phyloP scores from a whole-genome alignment of 92 coral and sea anemone genomes.

The Palythoa caribaeorum region DNA sequence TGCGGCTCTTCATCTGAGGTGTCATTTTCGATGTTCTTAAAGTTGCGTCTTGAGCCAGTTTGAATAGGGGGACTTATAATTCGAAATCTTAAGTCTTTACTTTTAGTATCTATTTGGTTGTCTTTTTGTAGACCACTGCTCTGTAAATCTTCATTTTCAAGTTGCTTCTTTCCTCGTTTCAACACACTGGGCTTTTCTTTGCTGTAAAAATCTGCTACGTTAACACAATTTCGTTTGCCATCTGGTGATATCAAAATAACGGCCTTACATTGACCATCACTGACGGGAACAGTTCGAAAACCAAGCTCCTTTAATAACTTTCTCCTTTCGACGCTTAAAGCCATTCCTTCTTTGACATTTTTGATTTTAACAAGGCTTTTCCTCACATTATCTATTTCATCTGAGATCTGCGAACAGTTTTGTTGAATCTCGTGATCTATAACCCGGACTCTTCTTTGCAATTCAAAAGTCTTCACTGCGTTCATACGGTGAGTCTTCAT shows the following conservation, averaged over 20 bases:
- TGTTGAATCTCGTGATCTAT: slow-evolving; percentile 75
- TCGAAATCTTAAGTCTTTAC: slow-evolving; percentile 62
- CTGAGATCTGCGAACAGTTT: slow-evolving; percentile 81
- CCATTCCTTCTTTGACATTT: slow-evolving; percentile 69
- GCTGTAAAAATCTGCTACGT: slow-evolving; percentile 74
- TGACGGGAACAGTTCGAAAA: slow-evolving; percentile 72
- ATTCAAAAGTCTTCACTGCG: slow-evolving; percentile 81
- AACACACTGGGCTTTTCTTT: slow-evolving; percentile 62
- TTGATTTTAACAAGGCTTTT: slow-evolving; percentile 75
- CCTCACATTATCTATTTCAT: slow-evolving; percentile 86
- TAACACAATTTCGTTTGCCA: slow-evolving; percentile 69
- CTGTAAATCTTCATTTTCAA: slow-evolving; percentile 22
- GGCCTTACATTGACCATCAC: slow-evolving; percentile 38
- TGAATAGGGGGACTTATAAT: slow-evolving; percentile 77
- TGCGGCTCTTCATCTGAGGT: slow-evolving; percentile 51
- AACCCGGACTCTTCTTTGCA: slow-evolving; percentile 73
- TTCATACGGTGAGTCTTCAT: slow-evolving; percentile 80
- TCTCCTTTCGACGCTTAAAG: slow-evolving; percentile 80
- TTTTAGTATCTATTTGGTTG: slow-evolving; percentile 29
- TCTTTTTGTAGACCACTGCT: not conserved
- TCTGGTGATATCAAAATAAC: slow-evolving; percentile 68
- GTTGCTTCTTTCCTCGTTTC: slow-evolving; percentile 46
- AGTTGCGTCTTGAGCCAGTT: slow-evolving; percentile 80
- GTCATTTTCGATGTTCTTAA: slow-evolving; percentile 69
- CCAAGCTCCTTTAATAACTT: slow-evolving; percentile 79